These are phyloP conservation scores for Enhydra lutris DNA, from an alignment of 2,113 vertebrate species.

Conservation along the genomic window DNA sequence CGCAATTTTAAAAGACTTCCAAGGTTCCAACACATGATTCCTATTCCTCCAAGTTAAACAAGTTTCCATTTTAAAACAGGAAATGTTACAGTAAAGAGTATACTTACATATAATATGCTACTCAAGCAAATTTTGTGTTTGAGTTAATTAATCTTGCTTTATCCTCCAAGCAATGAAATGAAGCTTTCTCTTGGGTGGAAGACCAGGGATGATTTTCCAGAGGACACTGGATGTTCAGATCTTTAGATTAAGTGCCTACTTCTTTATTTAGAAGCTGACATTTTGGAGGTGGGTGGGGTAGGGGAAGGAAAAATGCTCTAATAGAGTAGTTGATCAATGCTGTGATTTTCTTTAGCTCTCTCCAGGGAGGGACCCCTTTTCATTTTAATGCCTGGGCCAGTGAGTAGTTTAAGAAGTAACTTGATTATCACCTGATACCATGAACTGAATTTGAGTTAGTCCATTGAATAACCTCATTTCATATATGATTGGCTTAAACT, in stretches of 20 bases:
- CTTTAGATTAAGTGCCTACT: too few species aligned
- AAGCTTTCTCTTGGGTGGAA: neutral
- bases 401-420: neutral
- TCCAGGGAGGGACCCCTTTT: neutral
- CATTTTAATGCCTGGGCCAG: neutral
- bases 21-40: neutral
- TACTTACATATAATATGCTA: neutral
- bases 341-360: neutral
- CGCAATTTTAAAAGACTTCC: rapidly evolving
- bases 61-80: neutral
- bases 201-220: rapidly evolving
- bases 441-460: neutral
- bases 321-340: neutral
- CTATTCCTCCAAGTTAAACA: neutral
- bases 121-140: neutral
- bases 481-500: neutral
- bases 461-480: neutral
- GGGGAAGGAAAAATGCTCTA: neutral
- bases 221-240: neutral
- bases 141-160: neutral
- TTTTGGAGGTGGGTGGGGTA: neutral
- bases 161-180: neutral
- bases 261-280: neutral
- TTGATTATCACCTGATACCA: neutral
- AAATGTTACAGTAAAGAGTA: neutral